These are phyloP conservation scores for Diplodus puntazzo DNA, from an alignment of 2,797 vertebrate genomes.

Conservation along the genomic window DNA sequence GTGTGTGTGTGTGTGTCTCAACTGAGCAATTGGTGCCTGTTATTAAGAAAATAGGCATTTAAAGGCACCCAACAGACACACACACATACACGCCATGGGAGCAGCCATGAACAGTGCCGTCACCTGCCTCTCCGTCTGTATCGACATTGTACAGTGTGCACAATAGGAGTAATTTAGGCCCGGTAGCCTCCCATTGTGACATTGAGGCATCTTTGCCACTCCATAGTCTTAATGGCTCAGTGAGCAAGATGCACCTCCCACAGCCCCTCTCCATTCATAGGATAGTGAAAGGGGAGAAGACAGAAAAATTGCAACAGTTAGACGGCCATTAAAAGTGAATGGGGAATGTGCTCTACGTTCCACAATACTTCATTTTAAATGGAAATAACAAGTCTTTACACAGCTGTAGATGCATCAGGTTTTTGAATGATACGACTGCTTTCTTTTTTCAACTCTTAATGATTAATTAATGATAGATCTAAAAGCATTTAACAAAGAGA, in stretches of 20 bases:
- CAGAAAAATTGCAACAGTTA: constrained; percentile 30
- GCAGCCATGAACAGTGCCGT: constrained; percentile 32
- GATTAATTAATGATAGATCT: neutral
- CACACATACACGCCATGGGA: constrained; percentile 8
- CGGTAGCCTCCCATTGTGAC: constrained; percentile 60
- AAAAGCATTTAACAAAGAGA: constrained; percentile 1
- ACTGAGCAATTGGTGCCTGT: constrained; percentile 42
- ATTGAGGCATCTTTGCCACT: constrained; percentile 57
- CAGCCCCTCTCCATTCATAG: constrained; percentile 42
- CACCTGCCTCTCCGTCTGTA: constrained; percentile 73
- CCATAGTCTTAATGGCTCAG: constrained; percentile 61
- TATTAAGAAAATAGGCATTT: constrained; percentile 42
- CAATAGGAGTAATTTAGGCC: constrained; percentile 70
- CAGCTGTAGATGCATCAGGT: constrained; percentile 4
- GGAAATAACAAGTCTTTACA: constrained; percentile 9
- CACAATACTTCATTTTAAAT: constrained; percentile 27
- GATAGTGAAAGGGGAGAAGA: constrained; percentile 31
- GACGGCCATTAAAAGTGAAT: constrained; percentile 32
- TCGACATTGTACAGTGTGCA: constrained; percentile 56
- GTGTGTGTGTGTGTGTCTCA: constrained; percentile 9
- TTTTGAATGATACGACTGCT: neutral
- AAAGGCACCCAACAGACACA: neutral
- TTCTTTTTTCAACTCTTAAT: neutral
- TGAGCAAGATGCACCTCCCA: constrained; percentile 27
- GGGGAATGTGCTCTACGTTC: constrained; percentile 4